Evolutionary conservation across 2,797 vertebrate genomes (phyloP), one percentile per base, ranked within the genome.

Genomic region (Scolopax bukidnonensis): DNA sequence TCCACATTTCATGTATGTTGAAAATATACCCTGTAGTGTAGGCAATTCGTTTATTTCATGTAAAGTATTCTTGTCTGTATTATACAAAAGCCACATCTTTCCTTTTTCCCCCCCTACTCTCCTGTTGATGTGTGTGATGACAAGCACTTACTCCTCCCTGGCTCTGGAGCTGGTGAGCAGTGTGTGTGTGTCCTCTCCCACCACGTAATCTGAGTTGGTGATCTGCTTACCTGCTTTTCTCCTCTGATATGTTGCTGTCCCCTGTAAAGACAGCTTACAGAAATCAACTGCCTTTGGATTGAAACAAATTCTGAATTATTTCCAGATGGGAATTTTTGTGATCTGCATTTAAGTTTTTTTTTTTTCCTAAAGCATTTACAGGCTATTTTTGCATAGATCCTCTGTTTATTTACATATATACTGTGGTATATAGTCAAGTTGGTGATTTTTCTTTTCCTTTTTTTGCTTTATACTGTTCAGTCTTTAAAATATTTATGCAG

Each of bases 401-500:
- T 69, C 59, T 63, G 70, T 88, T 75, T 91, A 47, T 71, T 60
- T 91, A 47, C 11, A 6, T 53, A 30, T 56, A 24, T 69, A 11
- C 24, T 16, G 6, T 38, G 17, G 19, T 69, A 28, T 27, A 71
- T 25, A 18, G 50, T 30, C 38, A 86, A 84, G 16, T 51, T 25
- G 25, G 54, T 11, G 27, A 47, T 75, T 63, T 87, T 75, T 75
- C 67, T 50, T 86, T 79, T 80, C 67, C 38, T 16, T 50, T 86
- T 94, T 93, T 71, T 10, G 1, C 60, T 89, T 92, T 83, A 41
- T 83, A 59, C 53, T 70, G n/a, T 75, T 92, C 64, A 89, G 69
- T 70, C 84, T 90, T 93, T 94, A 85, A 92, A 93, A 93, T 95
- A 95, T 95, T 97, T 94, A 89, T 87, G 70, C 64, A 95, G 68